These are phyloP conservation scores for human (Homo sapiens) DNA, from an alignment of 2,113 vertebrate species.

Conservation along the genomic window DNA sequence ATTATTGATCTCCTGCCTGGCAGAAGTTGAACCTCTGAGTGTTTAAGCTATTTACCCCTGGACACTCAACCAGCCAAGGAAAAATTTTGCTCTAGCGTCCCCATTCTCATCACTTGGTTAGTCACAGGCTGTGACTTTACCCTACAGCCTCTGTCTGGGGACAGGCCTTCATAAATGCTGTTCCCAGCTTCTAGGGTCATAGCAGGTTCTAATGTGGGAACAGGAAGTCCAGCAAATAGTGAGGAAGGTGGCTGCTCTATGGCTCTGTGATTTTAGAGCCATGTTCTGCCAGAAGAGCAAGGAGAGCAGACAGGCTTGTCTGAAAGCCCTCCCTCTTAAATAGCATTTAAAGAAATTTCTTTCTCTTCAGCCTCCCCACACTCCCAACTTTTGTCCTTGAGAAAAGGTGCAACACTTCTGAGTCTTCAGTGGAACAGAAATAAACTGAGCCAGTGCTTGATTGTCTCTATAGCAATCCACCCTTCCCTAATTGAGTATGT, in stretches of 20 bases:
- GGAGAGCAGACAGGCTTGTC: neutral
- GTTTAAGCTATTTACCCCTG: slow-evolving; percentile 49
- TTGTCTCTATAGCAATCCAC: neutral
- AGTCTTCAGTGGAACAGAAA: neutral
- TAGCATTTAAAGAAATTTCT: neutral
- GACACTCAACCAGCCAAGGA: neutral
- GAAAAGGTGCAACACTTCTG: neutral
- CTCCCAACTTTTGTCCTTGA: neutral
- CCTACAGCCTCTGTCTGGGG: neutral
- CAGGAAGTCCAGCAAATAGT: neutral
- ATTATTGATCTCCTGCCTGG: slow-evolving; percentile 20
- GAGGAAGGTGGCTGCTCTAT: neutral
- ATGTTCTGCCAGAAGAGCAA: neutral
- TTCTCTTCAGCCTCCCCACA: neutral
- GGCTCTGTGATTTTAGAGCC: neutral
- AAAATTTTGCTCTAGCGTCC: neutral
- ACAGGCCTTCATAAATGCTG: neutral
- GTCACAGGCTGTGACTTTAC: neutral
- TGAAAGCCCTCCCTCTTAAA: neutral
- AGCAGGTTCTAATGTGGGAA: neutral
- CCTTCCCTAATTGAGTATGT: neutral
- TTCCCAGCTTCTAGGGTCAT: neutral
- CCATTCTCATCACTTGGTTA: neutral
- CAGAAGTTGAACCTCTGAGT: slow-evolving; percentile 25
- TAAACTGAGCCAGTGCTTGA: neutral